phyloP scores from a whole-genome alignment of 2,113 vertebrate species.

The Amblyopsis rosae region DNA sequence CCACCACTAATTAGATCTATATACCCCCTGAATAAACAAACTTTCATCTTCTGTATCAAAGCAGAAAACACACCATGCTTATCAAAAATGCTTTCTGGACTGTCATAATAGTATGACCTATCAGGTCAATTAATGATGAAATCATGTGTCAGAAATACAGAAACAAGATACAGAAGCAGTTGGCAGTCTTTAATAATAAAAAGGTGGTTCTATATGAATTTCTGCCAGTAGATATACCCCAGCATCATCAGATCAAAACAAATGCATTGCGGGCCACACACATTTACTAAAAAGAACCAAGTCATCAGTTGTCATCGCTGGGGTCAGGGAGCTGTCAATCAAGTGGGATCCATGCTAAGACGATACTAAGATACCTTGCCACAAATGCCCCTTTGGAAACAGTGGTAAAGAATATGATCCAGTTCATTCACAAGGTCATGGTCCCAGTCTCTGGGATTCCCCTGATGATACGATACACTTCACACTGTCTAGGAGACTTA shows the following conservation, averaged over 20 bases:
- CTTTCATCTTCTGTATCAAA: constrained; percentile 15
- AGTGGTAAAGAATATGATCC: constrained; percentile 62
- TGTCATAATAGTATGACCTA: constrained; percentile 19
- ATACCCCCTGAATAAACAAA: constrained; percentile 15
- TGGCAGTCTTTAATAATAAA: no score
- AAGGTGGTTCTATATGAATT: no score
- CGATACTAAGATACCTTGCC: not conserved
- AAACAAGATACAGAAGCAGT: constrained; percentile 18
- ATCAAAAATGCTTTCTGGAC: constrained; percentile 23
- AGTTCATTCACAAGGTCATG: constrained; percentile 65
- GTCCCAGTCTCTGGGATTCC: constrained; percentile 55
- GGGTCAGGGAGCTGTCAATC: no score
- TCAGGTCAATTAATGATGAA: constrained; percentile 9
- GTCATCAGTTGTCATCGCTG: no score
- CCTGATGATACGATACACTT: constrained; percentile 63
- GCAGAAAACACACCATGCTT: not conserved
- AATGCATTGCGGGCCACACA: no score
- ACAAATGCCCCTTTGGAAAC: constrained; percentile 34
- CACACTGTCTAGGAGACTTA: constrained; percentile 50
- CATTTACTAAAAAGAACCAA: no score
- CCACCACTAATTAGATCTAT: constrained; percentile 15
- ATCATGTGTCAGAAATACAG: constrained; percentile 26
- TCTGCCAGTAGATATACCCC: no score
- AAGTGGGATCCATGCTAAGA: no score
- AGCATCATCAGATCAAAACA: no score